phyloP scores from a whole-genome alignment of 2,797 vertebrate species.

The Petrocephalus schoutedeni region DNA sequence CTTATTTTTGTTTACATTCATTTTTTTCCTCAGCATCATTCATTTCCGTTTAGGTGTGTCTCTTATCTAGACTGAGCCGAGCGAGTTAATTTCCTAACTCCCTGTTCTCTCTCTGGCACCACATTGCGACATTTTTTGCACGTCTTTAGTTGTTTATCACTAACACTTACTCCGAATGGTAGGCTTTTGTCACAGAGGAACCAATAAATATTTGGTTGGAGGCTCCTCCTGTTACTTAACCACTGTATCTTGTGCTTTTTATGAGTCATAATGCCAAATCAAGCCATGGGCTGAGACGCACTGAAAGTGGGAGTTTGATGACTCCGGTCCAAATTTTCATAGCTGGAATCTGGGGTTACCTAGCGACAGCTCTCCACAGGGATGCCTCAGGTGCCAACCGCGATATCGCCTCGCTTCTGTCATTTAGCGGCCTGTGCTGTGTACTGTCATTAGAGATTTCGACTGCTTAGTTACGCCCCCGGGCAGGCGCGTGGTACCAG shows the following conservation, averaged over 20 bases:
- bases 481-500: no score
- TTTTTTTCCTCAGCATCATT: background rate
- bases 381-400: background rate
- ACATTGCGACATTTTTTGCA: background rate
- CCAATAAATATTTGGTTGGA: background rate
- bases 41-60: background rate
- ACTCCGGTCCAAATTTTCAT: background rate
- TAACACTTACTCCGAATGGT: background rate
- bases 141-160: background rate
- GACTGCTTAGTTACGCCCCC: no score
- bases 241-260: slow-evolving; percentile 21
- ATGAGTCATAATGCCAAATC: slow-evolving; percentile 14
- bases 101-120: background rate
- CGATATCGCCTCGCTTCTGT: background rate
- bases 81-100: background rate
- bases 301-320: slow-evolving; percentile 5
- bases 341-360: background rate
- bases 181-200: background rate
- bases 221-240: background rate
- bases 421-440: background rate
- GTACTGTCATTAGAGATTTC: background rate
- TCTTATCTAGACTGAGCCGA: background rate
- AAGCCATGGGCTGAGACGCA: slow-evolving; percentile 26
- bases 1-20: background rate
- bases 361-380: background rate